Base-by-base conservation (phyloP, 2,888 invertebrate species). In the Autographa gamma region DNA sequence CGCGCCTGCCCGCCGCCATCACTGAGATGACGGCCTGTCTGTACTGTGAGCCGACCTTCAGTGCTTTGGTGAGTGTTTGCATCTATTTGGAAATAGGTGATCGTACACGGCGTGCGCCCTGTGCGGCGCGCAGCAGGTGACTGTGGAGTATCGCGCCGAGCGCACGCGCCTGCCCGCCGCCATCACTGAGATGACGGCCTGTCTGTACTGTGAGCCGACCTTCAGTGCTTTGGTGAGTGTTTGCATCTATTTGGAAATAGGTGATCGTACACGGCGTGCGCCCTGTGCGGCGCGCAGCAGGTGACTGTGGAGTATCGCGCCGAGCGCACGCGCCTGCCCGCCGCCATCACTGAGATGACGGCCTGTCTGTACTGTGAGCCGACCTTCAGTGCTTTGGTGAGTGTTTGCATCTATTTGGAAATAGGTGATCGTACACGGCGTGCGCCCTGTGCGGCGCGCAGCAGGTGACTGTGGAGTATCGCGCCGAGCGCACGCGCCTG, bases 321-420 rank as follows among this genome's bases (percentile, higher is more conserved):
- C 31, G 83, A 80, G 62, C 70, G 82, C 32, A 82, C 82, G 16
- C 79, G 83, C 14, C 78, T 83, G 38, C 83, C 83, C 56, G 83
- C 83, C 71, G 83, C 83, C 58, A 60, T 82, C 68, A 82, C 82
- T 5, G 82, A 82, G 63, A 82, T 82, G 82, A 82, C 82, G 19
- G 82, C 82, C 66, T 99, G 99, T 88, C 97, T 99, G 7, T 99
- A 99, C 95, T 99, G 99, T 92, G 98, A 98, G 71, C 95, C 96
- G 1, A 97, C 97, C 66, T 98, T 99, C 87, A 96, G 97, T 14
- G 97, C 97, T 43, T 94, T 71, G 66, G 71, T 66, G 13, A 56
- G 64, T 65, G 9, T 32, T 6, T n/a, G n/a, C n/a, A n/a, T n/a
- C n/a, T n/a, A n/a, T n/a, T n/a, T n/a, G n/a, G n/a, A n/a, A n/a